Evolutionary conservation across 2,797 vertebrate genomes (phyloP).

Genomic region (Pitangus sulphuratus): DNA sequence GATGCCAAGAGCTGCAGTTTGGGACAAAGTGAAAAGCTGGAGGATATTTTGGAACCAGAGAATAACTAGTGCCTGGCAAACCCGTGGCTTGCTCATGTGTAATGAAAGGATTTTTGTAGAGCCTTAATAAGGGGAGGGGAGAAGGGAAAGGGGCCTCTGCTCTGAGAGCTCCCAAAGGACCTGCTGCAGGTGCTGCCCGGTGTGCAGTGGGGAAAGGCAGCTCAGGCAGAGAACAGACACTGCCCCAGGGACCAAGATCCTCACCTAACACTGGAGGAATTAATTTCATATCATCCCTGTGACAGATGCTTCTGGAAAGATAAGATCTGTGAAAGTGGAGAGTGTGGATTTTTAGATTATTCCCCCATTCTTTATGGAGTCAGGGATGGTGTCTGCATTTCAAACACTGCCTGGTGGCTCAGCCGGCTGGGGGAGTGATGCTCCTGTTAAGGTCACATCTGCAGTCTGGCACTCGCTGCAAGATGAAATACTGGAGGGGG

Average conservation of each 20-base stretch:
- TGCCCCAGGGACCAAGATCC: background rate
- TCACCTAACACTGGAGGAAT: background rate
- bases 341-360: background rate
- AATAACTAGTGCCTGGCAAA: background rate
- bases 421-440: background rate
- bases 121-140: background rate
- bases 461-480: background rate
- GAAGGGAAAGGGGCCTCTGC: background rate
- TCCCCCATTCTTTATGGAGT: background rate
- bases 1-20: background rate
- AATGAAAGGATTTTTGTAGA: background rate
- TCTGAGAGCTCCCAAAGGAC: background rate
- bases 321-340: background rate
- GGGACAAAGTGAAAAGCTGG: background rate
- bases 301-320: background rate
- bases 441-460: constrained; percentile 11
- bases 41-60: background rate
- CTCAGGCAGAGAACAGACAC: background rate
- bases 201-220: background rate
- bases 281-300: background rate
- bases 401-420: background rate
- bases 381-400: background rate
- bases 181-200: background rate
- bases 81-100: accelerated
- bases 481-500: background rate